Percentiles rank a stretch among this genome's conserved stretches.
phyloP scores from a whole-genome alignment of 2,797 vertebrate genomes.

The Triplophysa yarkandensis region DNA sequence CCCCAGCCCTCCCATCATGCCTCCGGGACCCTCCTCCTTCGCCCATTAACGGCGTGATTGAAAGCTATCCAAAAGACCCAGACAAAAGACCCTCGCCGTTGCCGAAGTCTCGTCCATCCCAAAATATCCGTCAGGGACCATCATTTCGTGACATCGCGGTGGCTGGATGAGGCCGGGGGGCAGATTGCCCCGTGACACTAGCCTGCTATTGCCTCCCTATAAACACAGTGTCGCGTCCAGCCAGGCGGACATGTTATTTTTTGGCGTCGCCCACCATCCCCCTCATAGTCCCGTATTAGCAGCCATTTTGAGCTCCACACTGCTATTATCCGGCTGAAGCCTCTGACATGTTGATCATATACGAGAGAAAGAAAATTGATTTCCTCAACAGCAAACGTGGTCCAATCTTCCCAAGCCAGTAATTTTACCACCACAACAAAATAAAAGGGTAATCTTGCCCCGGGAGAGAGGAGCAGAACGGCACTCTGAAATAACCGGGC shows the following conservation, averaged over 20 bases:
- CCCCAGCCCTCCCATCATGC: slow-evolving; percentile 24
- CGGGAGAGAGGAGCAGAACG: slow-evolving; percentile 86
- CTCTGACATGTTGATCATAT: slow-evolving; percentile 89
- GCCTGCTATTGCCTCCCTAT: not conserved
- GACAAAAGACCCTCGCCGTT: slow-evolving; percentile 62
- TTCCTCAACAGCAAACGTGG: slow-evolving; percentile 91
- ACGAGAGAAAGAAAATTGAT: slow-evolving; percentile 96
- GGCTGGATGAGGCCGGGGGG: slow-evolving; percentile 57
- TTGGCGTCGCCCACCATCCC: slow-evolving; percentile 25
- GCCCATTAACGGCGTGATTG: slow-evolving; percentile 79
- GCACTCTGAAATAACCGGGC: slow-evolving; percentile 89
- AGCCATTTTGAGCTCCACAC: slow-evolving; percentile 80
- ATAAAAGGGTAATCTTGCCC: slow-evolving; percentile 98
- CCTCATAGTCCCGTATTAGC: slow-evolving; percentile 75
- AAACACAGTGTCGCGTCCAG: slow-evolving; percentile 62
- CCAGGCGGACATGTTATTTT: slow-evolving; percentile 69
- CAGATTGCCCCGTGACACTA: slow-evolving; percentile 35
- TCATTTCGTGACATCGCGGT: slow-evolving; percentile 68
- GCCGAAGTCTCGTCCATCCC: slow-evolving; percentile 67
- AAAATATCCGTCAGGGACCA: slow-evolving; percentile 70
- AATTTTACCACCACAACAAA: slow-evolving; percentile 99
- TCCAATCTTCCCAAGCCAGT: slow-evolving; percentile 96
- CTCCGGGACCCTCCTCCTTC: slow-evolving; percentile 48
- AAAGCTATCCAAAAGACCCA: slow-evolving; percentile 71
- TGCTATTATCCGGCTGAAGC: slow-evolving; percentile 84